Evolutionary conservation across 2,888 invertebrate genomes (phyloP).

Genomic region (Rhorus exstirpatorius): DNA sequence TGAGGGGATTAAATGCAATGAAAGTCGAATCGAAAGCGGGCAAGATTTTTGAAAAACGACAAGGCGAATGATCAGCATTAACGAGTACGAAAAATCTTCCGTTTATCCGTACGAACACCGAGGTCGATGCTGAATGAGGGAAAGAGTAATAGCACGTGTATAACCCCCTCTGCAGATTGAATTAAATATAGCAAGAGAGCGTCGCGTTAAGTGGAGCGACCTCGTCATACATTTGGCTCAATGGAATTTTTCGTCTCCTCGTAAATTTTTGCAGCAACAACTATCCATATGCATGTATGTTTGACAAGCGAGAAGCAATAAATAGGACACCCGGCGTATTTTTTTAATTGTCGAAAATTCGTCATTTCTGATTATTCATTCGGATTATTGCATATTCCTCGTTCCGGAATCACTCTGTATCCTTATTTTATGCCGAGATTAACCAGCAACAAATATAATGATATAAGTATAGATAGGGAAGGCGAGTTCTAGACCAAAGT

Average conservation of each 20-base stretch:
- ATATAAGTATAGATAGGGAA: too few relatives aligned
- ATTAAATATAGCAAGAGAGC: slow-evolving; percentile 69
- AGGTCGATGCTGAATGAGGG: slow-evolving; percentile 25
- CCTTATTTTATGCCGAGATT: not conserved
- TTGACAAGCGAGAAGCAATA: slow-evolving; percentile 21
- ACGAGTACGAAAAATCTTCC: slow-evolving; percentile 25
- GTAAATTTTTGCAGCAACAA: slow-evolving; percentile 27
- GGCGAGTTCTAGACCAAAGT: too few relatives aligned
- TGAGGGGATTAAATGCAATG: too few relatives aligned
- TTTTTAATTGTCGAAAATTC: slow-evolving; percentile 50
- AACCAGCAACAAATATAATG: not conserved
- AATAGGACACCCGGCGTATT: slow-evolving; percentile 29
- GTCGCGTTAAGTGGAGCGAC: slow-evolving; percentile 67
- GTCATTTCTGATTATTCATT: not conserved
- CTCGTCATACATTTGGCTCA: slow-evolving; percentile 66
- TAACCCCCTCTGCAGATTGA: slow-evolving; percentile 28
- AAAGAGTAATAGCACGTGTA: slow-evolving; percentile 48
- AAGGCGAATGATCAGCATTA: not conserved
- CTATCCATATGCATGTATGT: slow-evolving; percentile 17
- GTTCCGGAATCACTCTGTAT: not conserved
- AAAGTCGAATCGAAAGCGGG: not conserved
- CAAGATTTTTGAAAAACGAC: not conserved
- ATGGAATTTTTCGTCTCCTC: slow-evolving; percentile 56
- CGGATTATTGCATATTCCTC: not conserved
- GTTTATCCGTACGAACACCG: slow-evolving; percentile 28